Base-by-base conservation (phyloP, 2,113 vertebrate genomes). In the Gallinago paraguaiae region DNA sequence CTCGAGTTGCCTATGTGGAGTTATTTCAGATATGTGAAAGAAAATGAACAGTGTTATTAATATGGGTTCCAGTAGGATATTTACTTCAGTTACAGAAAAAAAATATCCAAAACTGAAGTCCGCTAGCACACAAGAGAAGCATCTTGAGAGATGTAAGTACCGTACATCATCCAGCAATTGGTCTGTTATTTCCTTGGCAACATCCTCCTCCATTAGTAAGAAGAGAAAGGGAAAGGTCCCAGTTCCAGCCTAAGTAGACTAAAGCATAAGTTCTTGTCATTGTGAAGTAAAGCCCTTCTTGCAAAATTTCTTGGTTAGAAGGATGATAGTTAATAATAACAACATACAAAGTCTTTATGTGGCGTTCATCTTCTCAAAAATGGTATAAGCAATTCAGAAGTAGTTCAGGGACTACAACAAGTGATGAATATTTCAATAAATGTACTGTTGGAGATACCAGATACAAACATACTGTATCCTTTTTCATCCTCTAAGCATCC, bases 351-450 rank as follows among this genome's bases (percentile, higher is more conserved):
- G 57, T 22, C 64, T 81, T 92, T 51, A 24, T 82, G 35, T 82
- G 74, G 33, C 6, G 15, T 84, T 11, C 50, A 24, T 69, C 48
- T 93, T 85, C 77, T 87, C 51, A 83, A 61, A 94, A 90, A 22
- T 2, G 1, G 68, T 37, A 67, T 86, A 86, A 96, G 71, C 41
- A 87, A 78, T 91, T 88, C 79, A 78, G 63, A 69, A 82, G 71
- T 90, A 63, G 88, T 80, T 93, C 71, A 88, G 75, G 45, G 87
- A 70, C 63, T 75, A 63, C 82, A 95, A 69, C 51, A 94, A 96
- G 68, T 70, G 76, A 94, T 96, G 85, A 93, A 93, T 96, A 96
- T 92, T 95, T 94, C 72, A 93, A n/a, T 81, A 94, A 90, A 92
- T 64, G 39, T 90, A 31, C 92, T 56, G 16, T 60, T 88, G 82